A percentile compares a stretch with the other conserved stretches of the same genome.
These are phyloP conservation scores for Drosophila bocki DNA, from an alignment of 1,140 invertebrate genomes.

Conservation along the genomic window DNA sequence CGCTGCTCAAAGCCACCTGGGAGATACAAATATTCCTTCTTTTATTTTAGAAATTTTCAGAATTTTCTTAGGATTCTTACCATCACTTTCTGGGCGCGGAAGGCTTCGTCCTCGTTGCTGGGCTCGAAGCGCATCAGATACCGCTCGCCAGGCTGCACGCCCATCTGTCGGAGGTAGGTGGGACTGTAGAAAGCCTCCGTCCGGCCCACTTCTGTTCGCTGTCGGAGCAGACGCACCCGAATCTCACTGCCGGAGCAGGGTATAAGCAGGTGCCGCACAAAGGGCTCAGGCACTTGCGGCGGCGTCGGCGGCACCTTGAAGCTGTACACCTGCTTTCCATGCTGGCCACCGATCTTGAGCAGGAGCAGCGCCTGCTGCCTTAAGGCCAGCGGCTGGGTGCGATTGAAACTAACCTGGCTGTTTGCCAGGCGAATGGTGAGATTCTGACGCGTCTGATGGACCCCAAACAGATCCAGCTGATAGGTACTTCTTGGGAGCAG, in stretches of 20 bases:
- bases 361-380: slow-evolving; percentile 61
- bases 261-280: slow-evolving; percentile 70
- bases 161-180: slow-evolving; percentile 67
- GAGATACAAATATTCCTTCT: not conserved
- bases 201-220: slow-evolving; percentile 50
- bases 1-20: slow-evolving; percentile 74
- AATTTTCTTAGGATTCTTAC: slow-evolving; percentile 30
- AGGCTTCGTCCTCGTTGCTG: slow-evolving; percentile 77
- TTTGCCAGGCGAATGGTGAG: slow-evolving; percentile 71
- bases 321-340: slow-evolving; percentile 77
- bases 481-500: slow-evolving; percentile 71
- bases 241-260: slow-evolving; percentile 80
- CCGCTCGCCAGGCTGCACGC: slow-evolving; percentile 61
- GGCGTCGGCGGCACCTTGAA: slow-evolving; percentile 72
- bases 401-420: slow-evolving; percentile 70
- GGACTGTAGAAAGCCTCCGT: slow-evolving; percentile 69
- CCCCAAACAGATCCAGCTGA: slow-evolving; percentile 74
- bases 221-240: slow-evolving; percentile 62
- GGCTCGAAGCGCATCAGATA: slow-evolving; percentile 78
- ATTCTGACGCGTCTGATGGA: slow-evolving; percentile 75
- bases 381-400: slow-evolving; percentile 68
- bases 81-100: slow-evolving; percentile 77
- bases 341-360: slow-evolving; percentile 72
- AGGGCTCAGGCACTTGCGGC: slow-evolving; percentile 24
- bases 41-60: too few species aligned